These are phyloP conservation scores for Pantherophis vulpinus DNA, from an alignment of 2,797 vertebrate species.

Conservation along the genomic window DNA sequence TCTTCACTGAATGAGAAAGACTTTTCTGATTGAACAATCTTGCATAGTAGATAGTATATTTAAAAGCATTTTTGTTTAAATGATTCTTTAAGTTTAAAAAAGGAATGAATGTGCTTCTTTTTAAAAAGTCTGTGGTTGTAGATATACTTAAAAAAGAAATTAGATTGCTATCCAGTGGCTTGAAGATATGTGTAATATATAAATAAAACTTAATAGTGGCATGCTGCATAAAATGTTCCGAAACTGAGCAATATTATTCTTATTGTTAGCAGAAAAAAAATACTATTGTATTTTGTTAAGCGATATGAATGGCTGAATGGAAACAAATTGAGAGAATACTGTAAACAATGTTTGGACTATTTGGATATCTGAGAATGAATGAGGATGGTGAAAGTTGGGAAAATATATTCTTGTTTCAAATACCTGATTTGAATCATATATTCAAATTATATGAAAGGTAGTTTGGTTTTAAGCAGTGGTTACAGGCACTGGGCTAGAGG, in stretches of 20 bases:
- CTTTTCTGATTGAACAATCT: not conserved
- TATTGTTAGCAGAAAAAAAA: not conserved
- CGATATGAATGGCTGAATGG: not conserved
- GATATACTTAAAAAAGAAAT: not conserved
- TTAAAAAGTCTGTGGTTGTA: not conserved
- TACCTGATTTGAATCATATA: not conserved
- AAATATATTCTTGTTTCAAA: not conserved
- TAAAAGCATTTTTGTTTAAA: not conserved
- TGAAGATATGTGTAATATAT: not conserved
- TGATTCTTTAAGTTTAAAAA: not conserved
- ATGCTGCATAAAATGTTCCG: not conserved
- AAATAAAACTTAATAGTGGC: not conserved
- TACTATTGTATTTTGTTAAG: not conserved
- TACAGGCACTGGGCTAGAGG: not conserved
- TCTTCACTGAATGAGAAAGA: not conserved
- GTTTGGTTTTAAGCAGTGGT: not conserved
- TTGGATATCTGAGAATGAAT: not conserved
- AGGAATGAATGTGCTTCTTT: not conserved
- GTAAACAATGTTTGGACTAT: not conserved
- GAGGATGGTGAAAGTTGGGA: not conserved
- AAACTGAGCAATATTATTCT: not conserved
- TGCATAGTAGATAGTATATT: not conserved
- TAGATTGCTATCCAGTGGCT: not conserved
- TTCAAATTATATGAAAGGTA: not conserved
- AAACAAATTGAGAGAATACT: not conserved